Conservation (phyloP, 2,113 vertebrate genomes). For the Muscicapa adusta region DNA sequence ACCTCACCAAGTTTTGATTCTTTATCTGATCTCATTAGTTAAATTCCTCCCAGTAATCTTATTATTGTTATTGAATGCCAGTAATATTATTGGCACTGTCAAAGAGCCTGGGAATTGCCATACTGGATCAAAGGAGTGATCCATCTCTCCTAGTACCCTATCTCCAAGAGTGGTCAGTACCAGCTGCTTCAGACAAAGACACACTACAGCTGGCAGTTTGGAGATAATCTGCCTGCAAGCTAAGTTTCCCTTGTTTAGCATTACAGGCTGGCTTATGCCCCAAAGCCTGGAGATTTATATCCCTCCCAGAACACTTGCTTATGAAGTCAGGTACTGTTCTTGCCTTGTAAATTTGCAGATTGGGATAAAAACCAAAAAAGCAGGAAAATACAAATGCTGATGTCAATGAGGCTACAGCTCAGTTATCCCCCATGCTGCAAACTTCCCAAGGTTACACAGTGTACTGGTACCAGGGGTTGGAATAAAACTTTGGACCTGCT, state of each 20-base stretch:
- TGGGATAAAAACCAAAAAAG: neutral
- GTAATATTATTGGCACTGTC: slow-evolving; percentile 41
- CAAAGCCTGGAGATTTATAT: neutral
- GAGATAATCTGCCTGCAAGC: slow-evolving; percentile 48
- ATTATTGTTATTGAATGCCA: slow-evolving; percentile 46
- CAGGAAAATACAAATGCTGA: neutral
- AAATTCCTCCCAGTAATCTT: slow-evolving; percentile 45
- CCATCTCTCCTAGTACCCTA: slow-evolving; percentile 22
- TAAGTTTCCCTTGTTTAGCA: slow-evolving; percentile 14
- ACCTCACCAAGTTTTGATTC: slow-evolving; percentile 31
- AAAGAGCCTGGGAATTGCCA: slow-evolving; percentile 58
- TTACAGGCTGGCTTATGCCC: neutral
- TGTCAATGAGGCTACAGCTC: neutral
- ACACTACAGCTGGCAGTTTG: slow-evolving; percentile 25
- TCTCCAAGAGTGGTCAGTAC: slow-evolving; percentile 50
- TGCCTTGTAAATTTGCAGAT: neutral
- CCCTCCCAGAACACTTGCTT: neutral
- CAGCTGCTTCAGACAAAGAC: slow-evolving; percentile 61
- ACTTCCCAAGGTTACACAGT: neutral
- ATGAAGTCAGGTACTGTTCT: neutral
- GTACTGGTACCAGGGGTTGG: neutral
- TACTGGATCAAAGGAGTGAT: slow-evolving; percentile 49
- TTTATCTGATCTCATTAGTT: slow-evolving; percentile 53
- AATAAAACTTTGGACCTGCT: neutral
- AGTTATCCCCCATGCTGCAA: neutral